Evolutionary conservation across 2,888 invertebrate genomes (phyloP), one percentile per base, ranked within the genome.

Genomic region (Smittia sp.): DNA sequence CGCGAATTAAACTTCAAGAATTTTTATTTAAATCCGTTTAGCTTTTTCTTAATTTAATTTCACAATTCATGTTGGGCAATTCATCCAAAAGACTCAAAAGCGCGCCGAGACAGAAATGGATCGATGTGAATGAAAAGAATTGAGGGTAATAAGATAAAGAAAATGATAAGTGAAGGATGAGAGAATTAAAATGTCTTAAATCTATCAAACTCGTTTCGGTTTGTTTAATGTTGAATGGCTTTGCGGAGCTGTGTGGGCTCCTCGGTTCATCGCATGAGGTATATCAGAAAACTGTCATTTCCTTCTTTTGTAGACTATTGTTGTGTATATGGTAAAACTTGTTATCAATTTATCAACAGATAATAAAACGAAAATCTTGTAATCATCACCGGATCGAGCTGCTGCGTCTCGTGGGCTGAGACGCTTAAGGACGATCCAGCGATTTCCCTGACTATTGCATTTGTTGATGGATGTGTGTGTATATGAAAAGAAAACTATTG

Each of bases 401-500:
- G 3, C 46, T 6, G n/a, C n/a, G 46, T 46, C 11, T 46, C 39
- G 39, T 39, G 7, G 39, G 39, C 39, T 39, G 39, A 13, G 39
- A 39, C 39, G 54, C 54, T 54, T 54, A 15, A 54, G 7, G 11
- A 32, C 46, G 46, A 22, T 58, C 24, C 4, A 27, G 63, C 32
- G 79, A 78, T 20, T 79, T 78, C 77, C 76, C 77, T 77, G 78
- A 78, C 79, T 80, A 80, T 80, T 80, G 80, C 80, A 81, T 81
- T 80, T 78, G 77, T 75, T 76, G 75, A 75, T 76, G 75, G 76
- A 73, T 78, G 77, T 79, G 78, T 79, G 78, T 79, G 78, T 78
- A 79, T 80, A 80, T 81, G 80, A 80, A 39, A 78, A 77, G 25
- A 24, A 46, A 20, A 65, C 73, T 73, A 73, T 73, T 73, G 73